These are phyloP conservation scores for Chloroceryle aenea DNA, from an alignment of 2,113 vertebrate species.

Conservation along the genomic window DNA sequence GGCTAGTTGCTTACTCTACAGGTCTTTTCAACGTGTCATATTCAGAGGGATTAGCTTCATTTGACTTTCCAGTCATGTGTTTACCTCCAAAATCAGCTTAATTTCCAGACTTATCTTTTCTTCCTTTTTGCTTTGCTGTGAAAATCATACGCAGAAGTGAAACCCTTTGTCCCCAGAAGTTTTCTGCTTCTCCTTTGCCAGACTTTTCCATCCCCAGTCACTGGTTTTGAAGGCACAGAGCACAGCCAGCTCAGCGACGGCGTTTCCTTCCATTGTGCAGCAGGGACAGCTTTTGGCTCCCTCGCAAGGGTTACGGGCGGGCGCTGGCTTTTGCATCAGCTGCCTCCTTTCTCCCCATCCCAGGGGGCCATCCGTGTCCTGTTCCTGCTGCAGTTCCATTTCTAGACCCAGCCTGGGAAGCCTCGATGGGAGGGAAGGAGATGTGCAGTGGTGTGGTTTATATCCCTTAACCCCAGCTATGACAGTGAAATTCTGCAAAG, in stretches of 20 bases:
- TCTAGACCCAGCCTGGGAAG: neutral
- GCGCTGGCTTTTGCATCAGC: neutral
- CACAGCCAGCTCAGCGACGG: neutral
- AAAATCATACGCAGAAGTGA: neutral
- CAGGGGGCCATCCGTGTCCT: neutral
- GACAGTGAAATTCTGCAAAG: neutral
- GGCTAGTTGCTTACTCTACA: neutral
- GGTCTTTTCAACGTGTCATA: neutral
- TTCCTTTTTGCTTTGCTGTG: neutral
- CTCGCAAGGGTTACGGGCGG: rapidly evolving
- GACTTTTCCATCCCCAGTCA: neutral
- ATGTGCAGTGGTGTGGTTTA: neutral
- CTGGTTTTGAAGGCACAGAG: neutral
- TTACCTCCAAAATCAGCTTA: neutral
- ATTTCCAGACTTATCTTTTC: neutral
- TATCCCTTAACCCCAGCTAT: neutral
- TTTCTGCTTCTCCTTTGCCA: neutral
- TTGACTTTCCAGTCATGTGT: neutral
- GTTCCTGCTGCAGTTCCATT: neutral
- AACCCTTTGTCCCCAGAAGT: neutral
- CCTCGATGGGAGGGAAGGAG: neutral
- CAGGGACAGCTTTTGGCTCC: neutral
- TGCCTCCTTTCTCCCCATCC: neutral
- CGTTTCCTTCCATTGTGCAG: neutral
- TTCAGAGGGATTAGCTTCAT: neutral